Evolutionary conservation across 2,113 vertebrate species (phyloP), one percentile per base, ranked within the genome.

Genomic region (Lontra canadensis): DNA sequence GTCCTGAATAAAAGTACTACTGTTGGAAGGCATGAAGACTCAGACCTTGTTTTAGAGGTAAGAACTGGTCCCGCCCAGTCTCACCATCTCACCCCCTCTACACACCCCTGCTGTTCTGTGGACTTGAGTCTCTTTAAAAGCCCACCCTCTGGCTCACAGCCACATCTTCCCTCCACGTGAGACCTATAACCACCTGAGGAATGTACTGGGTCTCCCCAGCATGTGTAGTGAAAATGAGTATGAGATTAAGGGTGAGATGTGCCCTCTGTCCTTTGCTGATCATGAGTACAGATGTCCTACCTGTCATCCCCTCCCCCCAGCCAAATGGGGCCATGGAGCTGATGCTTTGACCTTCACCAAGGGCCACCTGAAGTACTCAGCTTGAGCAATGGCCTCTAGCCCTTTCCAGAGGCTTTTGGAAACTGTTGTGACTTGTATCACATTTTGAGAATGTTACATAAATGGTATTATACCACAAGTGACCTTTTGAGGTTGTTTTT

Each of bases 21-120:
- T 0, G 97, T 99, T 10, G 99, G 99, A 87, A 99, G 94, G 65
- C 98, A 98, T 23, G 44, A 78, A 78, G 98, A 99, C 36, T 98
- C 98, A 0, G 99, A 99, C 97, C 97, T 99, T 18, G 91, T 99
- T 79, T 98, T 99, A 93, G 98, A 99, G 99, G 99, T 99, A 98
- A 95, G 98, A 83, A 0, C 8, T 9, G 65, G 2, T 14, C 21
- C 39, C 5, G 4, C 44, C 39, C 4, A 4, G 34, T 39, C 63
- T 29, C 26, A 18, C 0, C 42, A n/a, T 47, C 11, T 44, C 0
- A 0, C 13, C 0, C 49, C 15, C 82, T 7, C 25, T 23, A 17
- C n/a, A 34, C 8, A 3, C 57, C 31, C 67, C 26, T 2, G 3
- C 34, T 20, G 29, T 7, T 29, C 21, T 34, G 29, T 55, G 31